Base-by-base conservation (phyloP, 92 coral and sea anemone species). In the Zoanthus solanderi region DNA sequence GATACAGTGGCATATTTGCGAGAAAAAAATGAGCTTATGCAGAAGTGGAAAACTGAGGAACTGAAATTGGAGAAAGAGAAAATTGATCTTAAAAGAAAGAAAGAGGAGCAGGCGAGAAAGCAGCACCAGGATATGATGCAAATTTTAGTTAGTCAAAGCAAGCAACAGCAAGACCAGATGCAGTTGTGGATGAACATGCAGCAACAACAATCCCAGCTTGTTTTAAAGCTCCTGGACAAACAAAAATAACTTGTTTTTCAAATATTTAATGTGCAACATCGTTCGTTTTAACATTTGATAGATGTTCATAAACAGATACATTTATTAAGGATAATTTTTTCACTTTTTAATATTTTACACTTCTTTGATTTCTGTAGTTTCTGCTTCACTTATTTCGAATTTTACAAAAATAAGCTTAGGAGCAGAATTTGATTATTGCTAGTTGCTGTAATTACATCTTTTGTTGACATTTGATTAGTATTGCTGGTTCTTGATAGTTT, bases 1-100 rank as follows among this genome's bases (percentile, higher is more conserved):
- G 73, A 68, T 3, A 68, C 68, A 60, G 68, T 60, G 17, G 68
- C 68, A 60, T 60, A 60, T 60, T 60, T 60, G 68, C 68, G 68
- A 60, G 68, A 60, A n/a, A 60, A 60, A 60, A 60, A 60, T 60
- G 28, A 60, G 5, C 17, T 60, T 13, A n/a, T 60, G 17, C 68
- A 60, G 68, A 60, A 60, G 28, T 60, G 68, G 68, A 60, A 60
- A 13, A 13, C 28, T n/a, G 28, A 60, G 68, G n/a, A 60, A 60
- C 52, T 47, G 52, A 47, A 47, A 47, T 47, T 47, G 52, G 52
- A 47, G 52, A 47, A 47, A 23, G 23, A 23, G 23, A 23, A 23
- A 23, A 23, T 47, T 8, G 52, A 47, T 47, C 52, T 47, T 47
- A 8, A 47, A 47, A 47, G 52, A 47, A 47, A 47, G 52, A 47